These are phyloP conservation scores for Zygogramma bicolorata DNA, from an alignment of 2,888 invertebrate species.

Conservation along the genomic window DNA sequence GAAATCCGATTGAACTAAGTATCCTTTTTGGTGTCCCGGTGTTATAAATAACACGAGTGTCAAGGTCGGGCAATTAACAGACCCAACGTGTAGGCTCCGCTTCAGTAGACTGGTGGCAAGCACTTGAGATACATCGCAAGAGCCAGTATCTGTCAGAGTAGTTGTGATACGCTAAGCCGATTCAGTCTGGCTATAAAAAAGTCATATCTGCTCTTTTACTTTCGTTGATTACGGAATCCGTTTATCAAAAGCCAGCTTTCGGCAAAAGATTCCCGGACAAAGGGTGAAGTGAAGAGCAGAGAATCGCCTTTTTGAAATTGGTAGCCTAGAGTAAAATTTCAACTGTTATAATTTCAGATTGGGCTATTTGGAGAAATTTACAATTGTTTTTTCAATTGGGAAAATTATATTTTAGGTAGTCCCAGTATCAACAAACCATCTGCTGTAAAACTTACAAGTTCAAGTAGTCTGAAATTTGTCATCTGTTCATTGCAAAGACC, in stretches of 20 bases:
- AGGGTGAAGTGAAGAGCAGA: too few relatives aligned
- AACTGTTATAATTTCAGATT: too few relatives aligned
- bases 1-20: not conserved
- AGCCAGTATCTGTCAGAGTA: constrained; percentile 7
- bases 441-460: too few relatives aligned
- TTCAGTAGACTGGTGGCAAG: not conserved
- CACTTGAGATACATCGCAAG: not conserved
- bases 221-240: not conserved
- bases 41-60: not conserved
- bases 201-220: not conserved
- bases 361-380: too few relatives aligned
- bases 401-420: too few relatives aligned
- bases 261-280: too few relatives aligned
- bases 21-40: not conserved
- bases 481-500: too few relatives aligned
- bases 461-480: too few relatives aligned
- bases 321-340: too few relatives aligned
- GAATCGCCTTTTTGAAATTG: too few relatives aligned
- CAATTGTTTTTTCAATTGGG: too few relatives aligned
- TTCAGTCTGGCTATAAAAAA: not conserved
- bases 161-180: constrained; percentile 5
- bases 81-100: not conserved
- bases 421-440: too few relatives aligned
- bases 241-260: not conserved
- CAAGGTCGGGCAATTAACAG: not conserved